Evolutionary conservation across 2,113 vertebrate genomes (phyloP).

Genomic region (Rostratula benghalensis): DNA sequence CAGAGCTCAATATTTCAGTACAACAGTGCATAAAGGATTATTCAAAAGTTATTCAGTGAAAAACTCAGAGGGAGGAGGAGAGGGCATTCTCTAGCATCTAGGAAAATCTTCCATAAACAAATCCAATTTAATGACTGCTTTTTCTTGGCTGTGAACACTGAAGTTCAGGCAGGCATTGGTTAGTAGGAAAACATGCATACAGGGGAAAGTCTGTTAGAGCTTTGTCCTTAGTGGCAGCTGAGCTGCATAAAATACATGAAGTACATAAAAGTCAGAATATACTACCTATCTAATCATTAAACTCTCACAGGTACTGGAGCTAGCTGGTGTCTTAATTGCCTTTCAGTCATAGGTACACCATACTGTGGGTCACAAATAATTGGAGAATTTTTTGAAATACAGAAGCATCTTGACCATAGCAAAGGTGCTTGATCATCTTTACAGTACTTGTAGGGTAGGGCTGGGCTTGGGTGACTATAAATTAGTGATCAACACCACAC

Average conservation of each 20-base stretch:
- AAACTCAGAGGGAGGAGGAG: not conserved
- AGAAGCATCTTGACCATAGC: not conserved
- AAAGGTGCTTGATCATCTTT: not conserved
- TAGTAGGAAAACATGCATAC: not conserved
- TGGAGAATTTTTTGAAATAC: not conserved
- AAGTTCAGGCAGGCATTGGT: not conserved
- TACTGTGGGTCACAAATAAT: not conserved
- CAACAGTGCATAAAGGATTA: not conserved
- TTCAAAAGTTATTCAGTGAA: not conserved
- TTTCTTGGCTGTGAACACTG: not conserved
- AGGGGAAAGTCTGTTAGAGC: not conserved
- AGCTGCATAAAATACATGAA: not conserved
- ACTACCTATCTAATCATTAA: not conserved
- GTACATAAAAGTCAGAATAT: not conserved
- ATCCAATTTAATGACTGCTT: not conserved
- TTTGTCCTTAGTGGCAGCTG: not conserved
- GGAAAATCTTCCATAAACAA: not conserved
- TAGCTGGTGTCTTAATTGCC: not conserved
- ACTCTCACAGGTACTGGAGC: not conserved
- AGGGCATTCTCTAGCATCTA: not conserved
- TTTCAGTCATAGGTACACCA: not conserved
- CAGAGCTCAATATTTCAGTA: not conserved
- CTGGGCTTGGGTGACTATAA: not conserved
- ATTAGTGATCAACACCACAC: not conserved
- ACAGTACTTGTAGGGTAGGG: not conserved